Conservation (phyloP, 1,140 invertebrate species). For the Protaetia brevitarsis region DNA sequence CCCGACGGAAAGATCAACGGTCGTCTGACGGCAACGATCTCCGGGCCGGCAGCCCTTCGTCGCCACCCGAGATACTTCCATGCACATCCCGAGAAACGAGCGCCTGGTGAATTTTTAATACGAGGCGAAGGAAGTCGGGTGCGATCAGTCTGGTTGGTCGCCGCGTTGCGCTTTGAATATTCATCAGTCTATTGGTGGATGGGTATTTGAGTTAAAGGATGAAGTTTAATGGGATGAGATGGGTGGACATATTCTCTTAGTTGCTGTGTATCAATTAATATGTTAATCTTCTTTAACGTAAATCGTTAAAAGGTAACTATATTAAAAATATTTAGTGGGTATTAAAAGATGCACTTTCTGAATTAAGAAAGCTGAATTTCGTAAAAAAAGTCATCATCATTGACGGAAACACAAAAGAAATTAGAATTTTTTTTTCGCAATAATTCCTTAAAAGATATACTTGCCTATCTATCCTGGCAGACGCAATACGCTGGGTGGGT, state of each 20-base stretch:
- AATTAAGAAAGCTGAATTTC: no score
- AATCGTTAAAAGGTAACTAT: no score
- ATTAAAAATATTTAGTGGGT: no score
- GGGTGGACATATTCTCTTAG: neutral
- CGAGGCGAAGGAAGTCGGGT: neutral
- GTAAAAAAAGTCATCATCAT: no score
- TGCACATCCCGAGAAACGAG: neutral
- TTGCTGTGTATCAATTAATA: neutral
- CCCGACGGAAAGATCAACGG: neutral
- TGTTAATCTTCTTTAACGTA: no score
- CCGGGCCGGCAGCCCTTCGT: neutral
- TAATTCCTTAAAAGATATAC: no score
- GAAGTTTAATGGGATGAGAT: no score
- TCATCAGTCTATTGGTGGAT: neutral
- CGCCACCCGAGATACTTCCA: neutral
- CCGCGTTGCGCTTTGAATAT: neutral
- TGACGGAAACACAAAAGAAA: no score
- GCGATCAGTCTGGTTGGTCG: neutral
- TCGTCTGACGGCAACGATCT: neutral
- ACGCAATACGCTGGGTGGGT: no score
- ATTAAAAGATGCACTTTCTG: no score
- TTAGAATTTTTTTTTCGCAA: no score
- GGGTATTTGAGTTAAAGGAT: neutral
- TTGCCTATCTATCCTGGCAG: no score
- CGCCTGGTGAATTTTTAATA: conserved; percentile 1